Evolutionary conservation across 2,888 invertebrate species (phyloP).

Genomic region (Acanthopleura granulata): DNA sequence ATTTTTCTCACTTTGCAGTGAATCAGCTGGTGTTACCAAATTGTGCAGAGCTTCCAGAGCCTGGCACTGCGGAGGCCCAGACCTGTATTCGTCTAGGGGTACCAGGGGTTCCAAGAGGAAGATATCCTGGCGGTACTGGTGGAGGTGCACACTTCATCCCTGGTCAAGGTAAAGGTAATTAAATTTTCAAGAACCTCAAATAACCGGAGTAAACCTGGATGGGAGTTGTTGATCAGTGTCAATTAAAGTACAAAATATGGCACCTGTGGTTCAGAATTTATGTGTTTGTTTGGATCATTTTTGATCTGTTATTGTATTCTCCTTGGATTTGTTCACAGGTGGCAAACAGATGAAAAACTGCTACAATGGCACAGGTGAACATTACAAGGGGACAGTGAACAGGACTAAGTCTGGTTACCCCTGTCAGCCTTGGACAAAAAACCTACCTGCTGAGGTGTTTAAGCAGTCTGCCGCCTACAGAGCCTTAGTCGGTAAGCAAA

Average conservation of each 20-base stretch:
- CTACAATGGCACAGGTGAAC: constrained; percentile 85
- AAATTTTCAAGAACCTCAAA: too few species aligned
- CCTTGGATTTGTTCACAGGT: neutral
- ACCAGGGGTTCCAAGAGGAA: constrained; percentile 55
- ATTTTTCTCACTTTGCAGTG: neutral
- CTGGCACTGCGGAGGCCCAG: constrained; percentile 74
- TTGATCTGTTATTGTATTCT: too few species aligned
- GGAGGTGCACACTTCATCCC: too few species aligned
- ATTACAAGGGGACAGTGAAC: constrained; percentile 80
- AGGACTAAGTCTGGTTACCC: constrained; percentile 75
- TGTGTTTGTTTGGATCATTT: too few species aligned
- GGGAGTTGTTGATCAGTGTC: too few species aligned
- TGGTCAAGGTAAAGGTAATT: too few species aligned
- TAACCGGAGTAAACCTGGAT: too few species aligned
- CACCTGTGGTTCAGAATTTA: too few species aligned
- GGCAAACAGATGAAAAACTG: constrained; percentile 82
- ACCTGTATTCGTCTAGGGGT: constrained; percentile 85
- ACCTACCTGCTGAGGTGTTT: neutral
- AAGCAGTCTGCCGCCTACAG: neutral
- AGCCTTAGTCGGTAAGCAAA: neutral
- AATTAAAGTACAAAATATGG: too few species aligned
- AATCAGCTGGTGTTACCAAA: constrained; percentile 75
- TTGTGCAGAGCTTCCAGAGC: constrained; percentile 79
- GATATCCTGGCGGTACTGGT: neutral
- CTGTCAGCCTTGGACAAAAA: constrained; percentile 85